Conservation (phyloP, 2,888 invertebrate species). For the Orthosia cruda region DNA sequence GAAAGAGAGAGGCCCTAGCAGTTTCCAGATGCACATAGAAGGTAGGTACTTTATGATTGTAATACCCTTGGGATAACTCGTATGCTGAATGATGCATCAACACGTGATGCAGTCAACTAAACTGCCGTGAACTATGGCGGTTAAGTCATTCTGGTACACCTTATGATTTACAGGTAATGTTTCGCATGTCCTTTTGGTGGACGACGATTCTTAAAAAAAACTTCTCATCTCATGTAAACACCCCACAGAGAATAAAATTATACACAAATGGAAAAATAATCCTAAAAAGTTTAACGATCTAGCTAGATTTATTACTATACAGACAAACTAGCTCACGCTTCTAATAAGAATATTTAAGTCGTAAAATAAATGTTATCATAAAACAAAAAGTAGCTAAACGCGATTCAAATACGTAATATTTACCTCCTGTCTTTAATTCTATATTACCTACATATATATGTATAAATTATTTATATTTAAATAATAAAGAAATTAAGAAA, state of each 20-base stretch:
- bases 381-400: slow-evolving; percentile 7
- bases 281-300: slow-evolving; percentile 36
- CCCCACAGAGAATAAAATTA: slow-evolving; percentile 1
- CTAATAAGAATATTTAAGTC: slow-evolving; percentile 28
- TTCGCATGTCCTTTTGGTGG: neutral
- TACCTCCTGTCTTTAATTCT: neutral
- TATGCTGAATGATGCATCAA: too few species aligned
- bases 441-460: slow-evolving; percentile 18
- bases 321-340: slow-evolving; percentile 16
- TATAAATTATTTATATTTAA: slow-evolving; percentile 6
- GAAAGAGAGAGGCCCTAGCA: too few species aligned
- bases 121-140: too few species aligned
- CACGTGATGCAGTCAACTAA: too few species aligned
- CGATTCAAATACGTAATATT: slow-evolving; percentile 11
- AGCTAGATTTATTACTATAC: slow-evolving; percentile 44
- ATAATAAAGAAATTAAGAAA: neutral
- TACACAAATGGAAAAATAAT: slow-evolving; percentile 5
- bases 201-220: neutral
- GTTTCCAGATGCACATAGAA: too few species aligned
- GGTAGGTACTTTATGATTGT: too few species aligned
- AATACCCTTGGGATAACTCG: too few species aligned
- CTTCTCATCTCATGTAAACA: neutral
- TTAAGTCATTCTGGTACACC: neutral
- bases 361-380: slow-evolving; percentile 36
- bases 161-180: neutral